Percentiles rank a stretch among this genome's conserved stretches.
Evolutionary conservation across 2,888 invertebrate genomes (phyloP).

Genomic region (Tridacna gigas): DNA sequence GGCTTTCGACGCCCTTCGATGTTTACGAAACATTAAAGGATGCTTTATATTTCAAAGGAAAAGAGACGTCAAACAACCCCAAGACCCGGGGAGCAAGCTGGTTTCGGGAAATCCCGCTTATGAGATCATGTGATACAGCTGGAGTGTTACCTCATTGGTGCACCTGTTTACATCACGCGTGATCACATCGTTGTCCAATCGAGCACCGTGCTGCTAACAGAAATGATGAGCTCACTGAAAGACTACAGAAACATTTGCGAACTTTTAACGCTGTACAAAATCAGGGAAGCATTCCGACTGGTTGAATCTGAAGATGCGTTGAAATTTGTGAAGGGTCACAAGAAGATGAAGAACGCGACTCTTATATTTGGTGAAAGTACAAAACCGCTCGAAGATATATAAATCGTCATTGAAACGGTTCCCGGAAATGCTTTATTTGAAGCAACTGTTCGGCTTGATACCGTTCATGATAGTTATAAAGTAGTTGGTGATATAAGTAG

Average conservation of each 20-base stretch:
- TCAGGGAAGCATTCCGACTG: constrained; percentile 89
- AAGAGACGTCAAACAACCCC: constrained; percentile 18
- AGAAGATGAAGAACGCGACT: constrained; percentile 47
- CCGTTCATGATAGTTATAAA: constrained; percentile 81
- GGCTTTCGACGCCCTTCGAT: constrained; percentile 93
- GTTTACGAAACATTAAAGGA: constrained; percentile 92
- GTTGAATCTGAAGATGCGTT: constrained; percentile 66
- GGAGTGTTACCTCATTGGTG: constrained; percentile 94
- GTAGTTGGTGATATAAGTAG: constrained; percentile 89
- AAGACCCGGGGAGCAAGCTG: constrained; percentile 87
- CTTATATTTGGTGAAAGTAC: constrained; percentile 53
- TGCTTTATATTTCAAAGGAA: constrained; percentile 84
- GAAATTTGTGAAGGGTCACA: constrained; percentile 80
- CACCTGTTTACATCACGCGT: constrained; percentile 90
- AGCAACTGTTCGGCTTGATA: constrained; percentile 88
- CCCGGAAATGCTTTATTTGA: constrained; percentile 92
- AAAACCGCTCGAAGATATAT: constrained; percentile 83
- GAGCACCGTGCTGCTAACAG: constrained; percentile 87
- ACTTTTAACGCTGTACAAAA: constrained; percentile 87
- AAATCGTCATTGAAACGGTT: constrained; percentile 88
- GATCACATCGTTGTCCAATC: constrained; percentile 87
- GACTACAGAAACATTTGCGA: constrained; percentile 71
- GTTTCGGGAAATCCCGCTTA: constrained; percentile 90
- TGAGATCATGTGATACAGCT: constrained; percentile 91
- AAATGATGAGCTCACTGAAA: constrained; percentile 89